Evolutionary conservation across 2,888 invertebrate genomes (phyloP), one percentile per base, ranked within the genome.

Genomic region (Synanthedon tipuliformis): DNA sequence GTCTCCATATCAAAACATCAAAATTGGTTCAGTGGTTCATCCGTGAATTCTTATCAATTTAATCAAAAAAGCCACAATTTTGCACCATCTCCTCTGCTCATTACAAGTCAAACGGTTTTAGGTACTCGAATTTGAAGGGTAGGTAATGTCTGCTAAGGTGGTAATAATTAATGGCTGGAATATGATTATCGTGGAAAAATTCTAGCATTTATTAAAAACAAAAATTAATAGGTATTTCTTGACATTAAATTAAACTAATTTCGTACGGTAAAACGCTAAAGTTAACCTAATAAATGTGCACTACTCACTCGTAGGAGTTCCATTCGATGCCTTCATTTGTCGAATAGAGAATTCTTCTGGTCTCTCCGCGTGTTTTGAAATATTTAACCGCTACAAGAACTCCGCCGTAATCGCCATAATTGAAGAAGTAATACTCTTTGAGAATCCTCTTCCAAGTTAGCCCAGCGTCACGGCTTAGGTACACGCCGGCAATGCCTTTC

Each of bases 321-420:
- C 96, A 97, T 15, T 90, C 92, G 69, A 92, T 91, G 40, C 96
- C 96, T 75, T 96, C 95, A 71, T 97, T 94, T 0, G 92, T 92
- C 0, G 97, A 96, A 73, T 95, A 97, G 60, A 93, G 78, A 52
- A 97, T 89, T 65, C 93, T 91, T 59, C 92, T 89, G 0, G 96
- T 96, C 73, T 94, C 93, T 1, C 93, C 93, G 52, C 91, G 89
- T 0, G 90, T 89, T 72, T 93, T 94, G 76, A 92, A 94, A 70
- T 93, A 94, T 66, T 93, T 93, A 0, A 95, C 95, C 0, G 96
- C 96, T 0, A 96, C 93, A 27, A 97, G 75, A 1, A 97, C 89
- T 16, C 96, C 96, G 0, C 97, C 97, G 70, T 96, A 95, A 80
- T 97, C 97, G 3, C 96, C 97, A 82, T 95, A 93, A 68, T 94